Conservation (phyloP, 2,888 invertebrate species). For the Anticlea derivata region DNA sequence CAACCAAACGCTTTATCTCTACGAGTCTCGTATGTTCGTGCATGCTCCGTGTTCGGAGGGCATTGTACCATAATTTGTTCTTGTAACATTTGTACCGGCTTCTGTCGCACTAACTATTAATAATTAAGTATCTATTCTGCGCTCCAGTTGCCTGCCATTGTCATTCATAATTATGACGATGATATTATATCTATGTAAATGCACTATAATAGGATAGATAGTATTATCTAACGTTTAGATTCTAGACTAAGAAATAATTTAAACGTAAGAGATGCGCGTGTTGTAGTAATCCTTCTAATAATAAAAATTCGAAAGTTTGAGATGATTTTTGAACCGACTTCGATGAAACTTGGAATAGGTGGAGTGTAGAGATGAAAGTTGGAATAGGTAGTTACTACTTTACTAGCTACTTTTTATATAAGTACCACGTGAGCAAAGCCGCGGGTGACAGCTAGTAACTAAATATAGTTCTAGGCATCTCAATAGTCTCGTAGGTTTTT, state of each 20-base stretch:
- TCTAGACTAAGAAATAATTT: not conserved
- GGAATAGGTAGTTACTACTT: too few species aligned
- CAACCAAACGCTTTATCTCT: constrained; percentile 22
- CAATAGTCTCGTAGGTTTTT: too few species aligned
- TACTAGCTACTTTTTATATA: too few species aligned
- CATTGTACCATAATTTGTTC: constrained; percentile 21
- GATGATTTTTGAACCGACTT: too few species aligned
- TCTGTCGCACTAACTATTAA: not conserved
- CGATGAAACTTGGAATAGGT: too few species aligned
- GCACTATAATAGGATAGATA: not conserved
- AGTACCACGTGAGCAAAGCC: too few species aligned
- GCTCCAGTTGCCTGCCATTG: not conserved
- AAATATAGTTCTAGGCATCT: too few species aligned
- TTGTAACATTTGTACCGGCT: constrained; percentile 7
- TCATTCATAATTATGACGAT: not conserved
- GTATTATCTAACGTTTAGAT: not conserved
- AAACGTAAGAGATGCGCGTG: constrained; percentile 2
- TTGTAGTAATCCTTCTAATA: too few species aligned
- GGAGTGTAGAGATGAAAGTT: too few species aligned
- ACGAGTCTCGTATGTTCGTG: constrained; percentile 16
- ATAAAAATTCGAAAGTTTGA: too few species aligned
- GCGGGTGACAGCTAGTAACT: too few species aligned
- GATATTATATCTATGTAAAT: not conserved
- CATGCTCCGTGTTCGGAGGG: constrained; percentile 20
- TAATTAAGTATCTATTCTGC: too few species aligned